phyloP scores from a whole-genome alignment of 2,888 invertebrate species.

The Galerucella calmariensis region DNA sequence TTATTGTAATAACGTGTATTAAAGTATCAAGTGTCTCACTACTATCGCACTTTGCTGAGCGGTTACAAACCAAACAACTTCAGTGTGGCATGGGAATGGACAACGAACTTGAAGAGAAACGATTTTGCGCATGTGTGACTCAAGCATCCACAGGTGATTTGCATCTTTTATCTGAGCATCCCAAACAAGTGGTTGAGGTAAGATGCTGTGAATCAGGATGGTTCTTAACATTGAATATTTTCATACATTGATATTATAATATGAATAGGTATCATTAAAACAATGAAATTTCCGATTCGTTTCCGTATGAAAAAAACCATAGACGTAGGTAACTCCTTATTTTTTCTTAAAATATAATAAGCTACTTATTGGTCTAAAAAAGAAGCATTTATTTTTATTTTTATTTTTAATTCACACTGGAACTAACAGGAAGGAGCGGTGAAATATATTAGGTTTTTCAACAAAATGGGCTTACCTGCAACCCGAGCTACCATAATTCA shows the following conservation, averaged over 20 bases:
- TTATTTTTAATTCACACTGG: too few relatives aligned
- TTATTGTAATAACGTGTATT: conserved; percentile 37
- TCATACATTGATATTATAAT: background rate
- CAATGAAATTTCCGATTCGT: background rate
- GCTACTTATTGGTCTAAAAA: too few relatives aligned
- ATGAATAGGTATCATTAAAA: background rate
- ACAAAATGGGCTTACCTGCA: too few relatives aligned
- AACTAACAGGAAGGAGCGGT: too few relatives aligned
- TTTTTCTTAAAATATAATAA: too few relatives aligned
- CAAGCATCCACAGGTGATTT: conserved; percentile 53
- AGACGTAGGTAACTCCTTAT: too few relatives aligned
- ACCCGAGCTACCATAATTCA: too few relatives aligned
- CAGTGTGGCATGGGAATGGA: conserved; percentile 37
- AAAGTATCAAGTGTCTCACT: conserved; percentile 42
- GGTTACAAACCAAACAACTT: conserved; percentile 35
- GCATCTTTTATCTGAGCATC: conserved; percentile 37
- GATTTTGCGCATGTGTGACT: conserved; percentile 46
- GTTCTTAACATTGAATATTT: background rate
- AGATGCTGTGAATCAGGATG: conserved; percentile 30
- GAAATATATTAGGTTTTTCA: too few relatives aligned
- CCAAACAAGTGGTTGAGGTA: conserved; percentile 41
- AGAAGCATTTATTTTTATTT: too few relatives aligned
- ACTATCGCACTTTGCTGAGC: conserved; percentile 38
- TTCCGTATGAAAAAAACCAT: too few relatives aligned
- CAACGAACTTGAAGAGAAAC: conserved; percentile 45